Percentiles rank a stretch among this genome's conserved stretches.
phyloP scores from a whole-genome alignment of 2,797 vertebrate genomes.

The Sandelia bainsii region DNA sequence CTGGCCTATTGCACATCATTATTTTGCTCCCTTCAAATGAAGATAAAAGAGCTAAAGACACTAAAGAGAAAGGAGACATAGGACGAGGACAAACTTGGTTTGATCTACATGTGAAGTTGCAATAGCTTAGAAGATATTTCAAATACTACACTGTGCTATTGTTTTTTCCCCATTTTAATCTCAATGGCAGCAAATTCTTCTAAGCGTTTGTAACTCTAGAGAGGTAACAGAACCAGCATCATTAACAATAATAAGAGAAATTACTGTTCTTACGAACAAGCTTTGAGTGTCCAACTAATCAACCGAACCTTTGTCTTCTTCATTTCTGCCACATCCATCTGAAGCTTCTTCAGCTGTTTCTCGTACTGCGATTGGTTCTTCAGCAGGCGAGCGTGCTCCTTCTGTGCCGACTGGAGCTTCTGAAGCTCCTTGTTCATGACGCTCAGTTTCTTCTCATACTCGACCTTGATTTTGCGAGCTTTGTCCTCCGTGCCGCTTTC shows the following conservation, averaged over 20 bases:
- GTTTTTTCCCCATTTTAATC: too few species aligned
- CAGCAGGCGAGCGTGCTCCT: conserved; percentile 94
- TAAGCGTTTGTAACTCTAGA: too few species aligned
- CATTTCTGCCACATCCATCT: conserved; percentile 96
- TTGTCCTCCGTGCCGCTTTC: conserved; percentile 96
- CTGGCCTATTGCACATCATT: neutral
- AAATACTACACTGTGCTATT: too few species aligned
- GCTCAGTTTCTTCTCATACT: conserved; percentile 96
- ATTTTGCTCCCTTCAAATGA: neutral
- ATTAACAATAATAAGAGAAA: neutral
- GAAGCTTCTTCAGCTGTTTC: conserved; percentile 95
- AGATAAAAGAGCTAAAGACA: too few species aligned
- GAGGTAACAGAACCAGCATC: neutral
- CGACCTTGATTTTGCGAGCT: conserved; percentile 92
- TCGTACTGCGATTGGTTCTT: conserved; percentile 98
- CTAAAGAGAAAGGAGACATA: neutral
- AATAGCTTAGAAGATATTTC: too few species aligned
- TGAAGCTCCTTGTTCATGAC: conserved; percentile 97
- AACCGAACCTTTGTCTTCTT: conserved; percentile 94
- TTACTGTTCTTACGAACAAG: neutral
- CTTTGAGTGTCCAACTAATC: neutral
- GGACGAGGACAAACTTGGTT: neutral
- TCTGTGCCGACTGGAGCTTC: conserved; percentile 94
- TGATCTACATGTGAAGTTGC: neutral
- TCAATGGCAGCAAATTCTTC: neutral